Percentiles rank a stretch among this genome's conserved stretches.
Evolutionary conservation across 2,113 vertebrate species (phyloP).

Genomic region (Gymnogyps californianus): DNA sequence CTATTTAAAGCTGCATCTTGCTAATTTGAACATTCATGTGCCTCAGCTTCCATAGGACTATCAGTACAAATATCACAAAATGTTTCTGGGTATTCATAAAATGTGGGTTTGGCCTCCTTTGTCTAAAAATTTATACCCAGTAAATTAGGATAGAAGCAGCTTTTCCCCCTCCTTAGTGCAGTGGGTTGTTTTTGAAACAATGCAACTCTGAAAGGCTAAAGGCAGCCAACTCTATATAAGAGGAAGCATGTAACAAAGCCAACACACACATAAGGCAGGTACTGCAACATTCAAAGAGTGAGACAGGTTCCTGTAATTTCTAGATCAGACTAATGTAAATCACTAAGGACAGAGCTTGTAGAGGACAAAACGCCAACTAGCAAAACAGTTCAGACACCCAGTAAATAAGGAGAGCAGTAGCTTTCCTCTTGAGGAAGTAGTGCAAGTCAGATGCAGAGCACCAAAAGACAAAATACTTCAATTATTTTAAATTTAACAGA

Average conservation of each 20-base stretch:
- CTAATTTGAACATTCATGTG: neutral
- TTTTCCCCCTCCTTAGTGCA: neutral
- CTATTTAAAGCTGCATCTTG: neutral
- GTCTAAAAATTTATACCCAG: neutral
- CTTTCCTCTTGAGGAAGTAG: neutral
- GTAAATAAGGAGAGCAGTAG: neutral
- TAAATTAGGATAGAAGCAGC: neutral
- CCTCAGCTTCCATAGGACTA: neutral
- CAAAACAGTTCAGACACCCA: neutral
- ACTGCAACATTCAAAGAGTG: neutral
- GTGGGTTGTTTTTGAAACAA: neutral
- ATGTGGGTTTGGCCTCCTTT: neutral
- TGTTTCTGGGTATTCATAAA: neutral
- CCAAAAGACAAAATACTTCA: neutral
- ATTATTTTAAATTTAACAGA: neutral
- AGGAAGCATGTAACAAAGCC: neutral
- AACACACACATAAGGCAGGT: neutral
- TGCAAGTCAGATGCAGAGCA: neutral
- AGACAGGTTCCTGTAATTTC: neutral
- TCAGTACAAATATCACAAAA: neutral
- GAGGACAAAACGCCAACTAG: neutral
- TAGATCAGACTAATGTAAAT: neutral
- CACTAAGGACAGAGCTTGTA: neutral
- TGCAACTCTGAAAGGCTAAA: neutral
- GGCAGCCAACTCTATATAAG: neutral